A percentile compares a stretch with the other conserved stretches of the same genome.
Evolutionary conservation across 2,888 invertebrate genomes (phyloP).

Genomic region (Gymnosoma rotundatum): DNA sequence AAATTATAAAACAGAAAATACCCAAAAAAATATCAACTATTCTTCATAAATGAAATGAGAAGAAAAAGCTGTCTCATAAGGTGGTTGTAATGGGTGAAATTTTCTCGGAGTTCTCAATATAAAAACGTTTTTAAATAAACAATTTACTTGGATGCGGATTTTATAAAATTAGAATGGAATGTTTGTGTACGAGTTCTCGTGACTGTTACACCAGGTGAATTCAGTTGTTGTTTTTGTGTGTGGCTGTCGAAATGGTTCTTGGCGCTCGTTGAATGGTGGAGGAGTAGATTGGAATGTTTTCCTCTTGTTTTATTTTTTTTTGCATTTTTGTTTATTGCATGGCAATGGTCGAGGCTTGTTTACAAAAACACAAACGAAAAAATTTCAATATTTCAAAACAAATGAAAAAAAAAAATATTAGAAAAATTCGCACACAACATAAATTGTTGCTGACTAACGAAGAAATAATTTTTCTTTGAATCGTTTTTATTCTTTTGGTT

Average conservation of each 20-base stretch:
- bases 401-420: neutral
- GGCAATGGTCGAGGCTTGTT: constrained; percentile 41
- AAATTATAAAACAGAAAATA: too few species aligned
- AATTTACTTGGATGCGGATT: neutral
- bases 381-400: neutral
- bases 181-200: constrained; percentile 31
- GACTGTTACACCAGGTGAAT: constrained; percentile 50
- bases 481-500: constrained; percentile 54
- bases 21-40: too few species aligned
- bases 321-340: neutral
- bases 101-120: constrained; percentile 7
- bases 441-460: constrained; percentile 59
- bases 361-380: constrained; percentile 26
- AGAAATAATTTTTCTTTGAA: constrained; percentile 39
- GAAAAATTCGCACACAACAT: constrained; percentile 39
- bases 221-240: constrained; percentile 37
- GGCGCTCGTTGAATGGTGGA: constrained; percentile 45
- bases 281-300: constrained; percentile 58
- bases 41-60: too few species aligned
- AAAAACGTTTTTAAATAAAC: neutral
- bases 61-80: neutral
- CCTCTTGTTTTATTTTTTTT: constrained; percentile 1
- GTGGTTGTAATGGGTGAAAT: constrained; percentile 21
- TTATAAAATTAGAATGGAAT: constrained; percentile 61
- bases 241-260: constrained; percentile 27